Evolutionary conservation across 30 jellyfish, hydroid and myxozoan genomes (phyloP).

Genomic region (Euphysa ruthae): DNA sequence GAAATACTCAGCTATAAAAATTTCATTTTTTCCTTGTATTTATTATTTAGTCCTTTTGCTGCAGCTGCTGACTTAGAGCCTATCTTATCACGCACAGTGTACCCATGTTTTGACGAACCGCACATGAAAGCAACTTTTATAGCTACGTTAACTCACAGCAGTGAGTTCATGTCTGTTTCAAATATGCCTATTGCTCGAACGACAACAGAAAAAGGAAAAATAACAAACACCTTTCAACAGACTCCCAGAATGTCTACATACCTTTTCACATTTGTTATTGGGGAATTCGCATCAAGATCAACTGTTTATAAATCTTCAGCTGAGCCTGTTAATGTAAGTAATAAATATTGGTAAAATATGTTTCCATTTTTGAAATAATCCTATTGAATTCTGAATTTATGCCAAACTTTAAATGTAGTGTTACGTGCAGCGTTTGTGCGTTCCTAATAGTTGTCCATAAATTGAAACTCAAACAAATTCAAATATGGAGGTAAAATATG

Average conservation of each 20-base stretch:
- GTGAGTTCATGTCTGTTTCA: constrained; percentile 43
- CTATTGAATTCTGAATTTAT: too few species aligned
- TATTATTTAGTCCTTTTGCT: constrained; percentile 1
- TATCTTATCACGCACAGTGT: constrained; percentile 80
- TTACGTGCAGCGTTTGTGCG: too few species aligned
- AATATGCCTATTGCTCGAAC: constrained; percentile 69
- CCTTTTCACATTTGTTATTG: constrained; percentile 63
- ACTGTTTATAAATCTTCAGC: constrained; percentile 1
- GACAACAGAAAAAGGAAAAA: constrained; percentile 9
- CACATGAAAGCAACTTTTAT: constrained; percentile 74
- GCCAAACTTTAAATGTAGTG: too few species aligned
- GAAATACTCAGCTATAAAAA: too few species aligned
- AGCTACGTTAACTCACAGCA: constrained; percentile 45
- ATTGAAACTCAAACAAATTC: too few species aligned
- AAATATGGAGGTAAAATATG: too few species aligned
- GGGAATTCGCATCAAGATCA: constrained; percentile 54
- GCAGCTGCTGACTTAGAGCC: constrained; percentile 97
- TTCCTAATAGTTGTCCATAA: too few species aligned
- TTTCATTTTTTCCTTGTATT: too few species aligned
- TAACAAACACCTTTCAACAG: constrained; percentile 15
- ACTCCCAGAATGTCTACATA: constrained; percentile 78
- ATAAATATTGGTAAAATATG: too few species aligned
- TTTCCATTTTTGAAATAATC: too few species aligned
- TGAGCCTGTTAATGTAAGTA: constrained; percentile 27
- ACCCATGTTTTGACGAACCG: constrained; percentile 95